Base-by-base conservation (phyloP, 2,113 vertebrate genomes). In the Cololabis saira region DNA sequence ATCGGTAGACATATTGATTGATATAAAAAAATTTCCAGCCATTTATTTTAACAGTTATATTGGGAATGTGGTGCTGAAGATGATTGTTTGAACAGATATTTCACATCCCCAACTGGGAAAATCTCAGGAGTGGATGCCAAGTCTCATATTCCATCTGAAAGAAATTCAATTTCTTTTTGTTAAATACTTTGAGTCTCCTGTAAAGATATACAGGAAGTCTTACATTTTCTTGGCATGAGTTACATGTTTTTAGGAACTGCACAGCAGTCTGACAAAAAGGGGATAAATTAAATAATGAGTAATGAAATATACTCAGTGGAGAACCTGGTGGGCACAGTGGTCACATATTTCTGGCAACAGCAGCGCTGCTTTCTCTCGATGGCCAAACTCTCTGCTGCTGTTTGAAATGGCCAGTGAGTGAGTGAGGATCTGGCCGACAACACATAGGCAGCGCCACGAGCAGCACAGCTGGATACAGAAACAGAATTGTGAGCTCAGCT, bases 1-100 rank as follows among this genome's bases (percentile, higher is more conserved):
- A 81, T 65, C 45, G 76, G 33, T 87, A 77, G 81, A 81, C 58
- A 0, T 66, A 83, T 86, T 50, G 79, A 86, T 84, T 58, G 49
- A 63, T 55, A 12, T 27, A 1, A 43, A 73, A 75, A 59, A 24
- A 15, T 71, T 76, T 56, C 40, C 50, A 47, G 15, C 56, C 7
- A n/a, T 59, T 65, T 71, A 51, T 61, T 57, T 55, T 24, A 11
- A 27, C 15, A 24, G 58, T 51, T 15, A 19, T 49, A 17, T 22
- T 9, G 18, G 73, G 65, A 81, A 69, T 76, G 22, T 42, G 55
- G 74, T 68, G 49, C 50, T 52, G 16, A 13, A 1, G 42, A 60
- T 48, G 19, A 67, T 60, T 72, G 14, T 66, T 60, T 72, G 19
- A 76, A 47, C 52, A 16, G 43, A 52, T 17, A 58, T 67, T 57